Percentiles rank a stretch among this genome's conserved stretches.
Conservation (phyloP, 2,113 vertebrate genomes). For the Motacilla tschutschensis region DNA sequence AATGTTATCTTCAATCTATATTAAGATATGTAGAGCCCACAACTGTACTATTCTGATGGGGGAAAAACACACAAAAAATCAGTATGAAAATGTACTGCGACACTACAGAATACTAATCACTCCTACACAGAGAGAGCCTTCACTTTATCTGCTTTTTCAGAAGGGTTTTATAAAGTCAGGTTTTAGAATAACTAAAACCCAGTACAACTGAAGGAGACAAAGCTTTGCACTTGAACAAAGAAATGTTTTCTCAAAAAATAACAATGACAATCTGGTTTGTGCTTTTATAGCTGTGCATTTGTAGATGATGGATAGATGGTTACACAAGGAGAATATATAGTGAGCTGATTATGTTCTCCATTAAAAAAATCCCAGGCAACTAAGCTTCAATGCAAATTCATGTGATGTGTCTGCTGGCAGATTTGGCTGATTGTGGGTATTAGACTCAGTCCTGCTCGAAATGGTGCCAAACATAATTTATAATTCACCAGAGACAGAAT, state of each 20-base stretch:
- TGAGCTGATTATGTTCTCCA: constrained; percentile 18
- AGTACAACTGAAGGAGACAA: constrained; percentile 55
- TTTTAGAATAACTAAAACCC: constrained; percentile 55
- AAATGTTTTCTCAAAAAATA: constrained; percentile 54
- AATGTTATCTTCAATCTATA: constrained; percentile 67
- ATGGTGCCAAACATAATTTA: background rate
- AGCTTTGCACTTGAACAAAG: constrained; percentile 53
- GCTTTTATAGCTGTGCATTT: constrained; percentile 52
- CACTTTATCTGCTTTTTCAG: constrained; percentile 55
- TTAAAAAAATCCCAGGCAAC: constrained; percentile 37
- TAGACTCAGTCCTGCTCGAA: background rate
- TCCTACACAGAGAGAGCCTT: constrained; percentile 66
- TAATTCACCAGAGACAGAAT: background rate
- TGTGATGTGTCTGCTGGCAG: constrained; percentile 17
- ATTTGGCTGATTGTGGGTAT: background rate
- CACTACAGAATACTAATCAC: constrained; percentile 70
- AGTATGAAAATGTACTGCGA: constrained; percentile 65
- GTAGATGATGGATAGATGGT: constrained; percentile 50
- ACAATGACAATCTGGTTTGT: constrained; percentile 39
- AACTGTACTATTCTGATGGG: constrained; percentile 69
- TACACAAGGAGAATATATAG: constrained; percentile 44
- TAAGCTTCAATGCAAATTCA: constrained; percentile 15
- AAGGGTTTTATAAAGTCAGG: constrained; percentile 57
- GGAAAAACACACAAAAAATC: constrained; percentile 68
- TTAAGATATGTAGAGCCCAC: constrained; percentile 70